Evolutionary conservation across 1,140 invertebrate genomes (phyloP).

Genomic region (Ooceraea biroi): DNA sequence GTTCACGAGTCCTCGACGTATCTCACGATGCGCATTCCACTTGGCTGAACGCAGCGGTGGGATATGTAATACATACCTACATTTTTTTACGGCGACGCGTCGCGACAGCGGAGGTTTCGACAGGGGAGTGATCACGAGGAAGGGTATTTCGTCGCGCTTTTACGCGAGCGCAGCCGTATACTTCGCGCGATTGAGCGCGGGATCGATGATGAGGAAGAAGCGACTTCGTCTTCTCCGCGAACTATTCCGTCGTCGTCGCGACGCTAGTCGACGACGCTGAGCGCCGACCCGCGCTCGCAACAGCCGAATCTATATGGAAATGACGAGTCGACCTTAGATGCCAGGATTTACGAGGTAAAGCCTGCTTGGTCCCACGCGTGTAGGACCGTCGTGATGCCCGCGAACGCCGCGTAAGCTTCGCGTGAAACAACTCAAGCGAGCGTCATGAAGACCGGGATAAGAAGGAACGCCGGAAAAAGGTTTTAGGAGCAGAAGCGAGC

Average conservation of each 20-base stretch:
- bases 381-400: conserved; percentile 9
- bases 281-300: conserved; percentile 48
- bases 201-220: conserved; percentile 50
- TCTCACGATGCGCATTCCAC: background rate
- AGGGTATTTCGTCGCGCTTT: background rate
- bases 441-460: background rate
- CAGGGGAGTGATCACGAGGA: background rate
- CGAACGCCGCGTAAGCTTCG: conserved; percentile 39
- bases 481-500: background rate
- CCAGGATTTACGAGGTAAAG: conserved; percentile 72
- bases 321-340: conserved; percentile 65
- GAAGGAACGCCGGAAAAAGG: background rate
- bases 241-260: no score
- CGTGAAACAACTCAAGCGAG: conserved; percentile 58
- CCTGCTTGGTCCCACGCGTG: conserved; percentile 9
- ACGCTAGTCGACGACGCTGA: conserved; percentile 2
- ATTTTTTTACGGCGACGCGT: background rate
- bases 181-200: conserved; percentile 8
- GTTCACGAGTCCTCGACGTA: background rate
- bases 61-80: background rate
- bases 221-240: conserved; percentile 26
- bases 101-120: background rate
- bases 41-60: background rate
- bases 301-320: conserved; percentile 75
- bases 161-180: background rate